Percentiles rank a stretch among this genome's conserved stretches.
phyloP scores from a whole-genome alignment of 2,888 invertebrate species.

The Frankliniella intonsa region DNA sequence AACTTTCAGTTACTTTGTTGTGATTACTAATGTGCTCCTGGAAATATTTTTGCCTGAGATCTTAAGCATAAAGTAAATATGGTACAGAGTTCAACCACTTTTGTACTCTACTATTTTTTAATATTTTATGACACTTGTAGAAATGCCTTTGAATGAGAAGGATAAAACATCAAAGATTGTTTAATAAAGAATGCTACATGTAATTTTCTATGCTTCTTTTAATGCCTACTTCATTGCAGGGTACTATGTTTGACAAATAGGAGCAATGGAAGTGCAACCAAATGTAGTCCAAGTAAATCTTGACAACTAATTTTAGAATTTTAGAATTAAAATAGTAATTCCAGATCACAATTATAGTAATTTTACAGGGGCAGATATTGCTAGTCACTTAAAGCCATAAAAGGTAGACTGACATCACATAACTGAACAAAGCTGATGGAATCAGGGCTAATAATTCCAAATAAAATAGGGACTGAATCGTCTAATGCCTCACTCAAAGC shows the following conservation, averaged over 20 bases:
- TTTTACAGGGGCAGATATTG: not conserved
- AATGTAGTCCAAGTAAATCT: not conserved
- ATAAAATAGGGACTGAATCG: slow-evolving; percentile 47
- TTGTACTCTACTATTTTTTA: slow-evolving; percentile 27
- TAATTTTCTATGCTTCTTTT: not conserved
- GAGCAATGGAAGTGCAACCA: too few species aligned
- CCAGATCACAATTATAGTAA: too few species aligned
- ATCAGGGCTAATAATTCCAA: slow-evolving; percentile 49
- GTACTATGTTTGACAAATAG: too few species aligned
- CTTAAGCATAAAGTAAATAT: slow-evolving; percentile 23
- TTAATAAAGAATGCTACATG: slow-evolving; percentile 23
- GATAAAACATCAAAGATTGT: slow-evolving; percentile 12
- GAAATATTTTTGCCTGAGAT: slow-evolving; percentile 21
- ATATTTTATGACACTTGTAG: slow-evolving; percentile 27
- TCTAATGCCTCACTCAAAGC: slow-evolving; percentile 35
- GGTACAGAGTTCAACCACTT: slow-evolving; percentile 16
- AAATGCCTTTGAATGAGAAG: slow-evolving; percentile 17
- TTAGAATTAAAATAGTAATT: too few species aligned
- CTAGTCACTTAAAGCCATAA: not conserved
- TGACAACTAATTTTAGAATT: not conserved
- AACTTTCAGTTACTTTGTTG: slow-evolving; percentile 1
- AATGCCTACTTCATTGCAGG: too few species aligned
- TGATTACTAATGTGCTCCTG: slow-evolving; percentile 7
- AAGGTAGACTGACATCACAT: slow-evolving; percentile 47
- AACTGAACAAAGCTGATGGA: slow-evolving; percentile 50